phyloP scores from a whole-genome alignment of 2,797 vertebrate genomes.

The Trichosurus vulpecula region DNA sequence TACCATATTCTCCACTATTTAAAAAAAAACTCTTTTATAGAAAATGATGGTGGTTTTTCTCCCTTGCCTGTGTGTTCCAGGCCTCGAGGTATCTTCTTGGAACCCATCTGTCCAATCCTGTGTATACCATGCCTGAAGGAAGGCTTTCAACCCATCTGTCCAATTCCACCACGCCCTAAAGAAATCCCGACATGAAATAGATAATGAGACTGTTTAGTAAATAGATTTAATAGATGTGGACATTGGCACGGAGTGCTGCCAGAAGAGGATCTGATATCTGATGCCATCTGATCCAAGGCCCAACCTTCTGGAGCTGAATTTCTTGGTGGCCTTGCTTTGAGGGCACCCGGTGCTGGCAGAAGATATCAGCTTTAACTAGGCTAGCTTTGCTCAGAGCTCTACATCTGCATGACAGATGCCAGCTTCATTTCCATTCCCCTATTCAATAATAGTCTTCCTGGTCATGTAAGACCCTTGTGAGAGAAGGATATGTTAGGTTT shows the following conservation, averaged over 20 bases:
- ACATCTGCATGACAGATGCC: constrained; percentile 37
- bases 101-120: constrained; percentile 84
- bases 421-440: constrained; percentile 34
- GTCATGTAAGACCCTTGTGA: constrained; percentile 5
- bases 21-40: constrained; percentile 21
- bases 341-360: constrained; percentile 5
- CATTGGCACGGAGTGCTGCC: constrained; percentile 70
- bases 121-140: constrained; percentile 80
- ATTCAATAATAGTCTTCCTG: constrained; percentile 33
- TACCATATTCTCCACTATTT: neutral
- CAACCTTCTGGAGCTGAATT: constrained; percentile 59
- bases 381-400: constrained; percentile 48
- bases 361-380: constrained; percentile 41
- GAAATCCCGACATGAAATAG: constrained; percentile 84
- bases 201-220: constrained; percentile 86
- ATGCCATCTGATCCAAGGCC: constrained; percentile 69
- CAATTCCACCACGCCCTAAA: constrained; percentile 83
- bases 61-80: constrained; percentile 73
- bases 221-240: constrained; percentile 85
- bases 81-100: constrained; percentile 79
- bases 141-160: constrained; percentile 86
- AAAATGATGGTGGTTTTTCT: constrained; percentile 51
- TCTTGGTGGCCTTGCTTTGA: constrained; percentile 66
- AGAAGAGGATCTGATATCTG: constrained; percentile 63
- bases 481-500: neutral